These are phyloP conservation scores for Coregonus suidteri DNA, from an alignment of 2,797 vertebrate species.

Conservation along the genomic window DNA sequence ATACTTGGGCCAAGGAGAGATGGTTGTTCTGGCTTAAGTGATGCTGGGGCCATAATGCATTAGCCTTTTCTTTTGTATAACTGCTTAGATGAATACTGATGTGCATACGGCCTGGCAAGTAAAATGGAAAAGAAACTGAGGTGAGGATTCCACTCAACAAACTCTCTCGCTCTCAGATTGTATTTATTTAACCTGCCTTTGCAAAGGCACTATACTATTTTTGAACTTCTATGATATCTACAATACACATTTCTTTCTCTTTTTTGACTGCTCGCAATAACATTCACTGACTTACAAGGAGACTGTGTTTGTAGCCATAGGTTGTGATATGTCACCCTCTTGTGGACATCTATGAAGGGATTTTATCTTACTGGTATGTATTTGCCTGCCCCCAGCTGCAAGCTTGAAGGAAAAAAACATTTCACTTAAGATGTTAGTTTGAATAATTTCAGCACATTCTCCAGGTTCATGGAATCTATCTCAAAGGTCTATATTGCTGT, in stretches of 20 bases:
- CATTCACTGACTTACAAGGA: background rate
- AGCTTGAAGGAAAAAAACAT: background rate
- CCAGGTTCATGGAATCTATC: constrained; percentile 1
- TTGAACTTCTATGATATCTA: background rate
- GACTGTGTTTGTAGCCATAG: background rate
- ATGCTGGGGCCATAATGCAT: background rate
- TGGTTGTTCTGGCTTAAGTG: background rate
- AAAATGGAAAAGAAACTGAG: background rate
- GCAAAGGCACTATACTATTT: background rate
- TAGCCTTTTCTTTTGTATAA: background rate
- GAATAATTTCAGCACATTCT: constrained; percentile 16
- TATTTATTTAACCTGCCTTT: background rate
- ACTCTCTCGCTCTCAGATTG: background rate
- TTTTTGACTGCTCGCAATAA: background rate
- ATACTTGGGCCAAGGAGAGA: background rate
- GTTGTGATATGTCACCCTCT: background rate
- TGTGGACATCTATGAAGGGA: background rate
- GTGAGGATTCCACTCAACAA: background rate
- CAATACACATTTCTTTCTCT: background rate
- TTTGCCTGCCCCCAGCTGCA: background rate
- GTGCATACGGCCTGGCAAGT: background rate
- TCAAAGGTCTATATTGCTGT: background rate
- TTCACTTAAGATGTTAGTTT: constrained; percentile 13
- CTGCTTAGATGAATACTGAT: background rate
- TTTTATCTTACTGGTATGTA: background rate